phyloP scores from a whole-genome alignment of 2,888 invertebrate genomes.

The Cataglyphis cursor region DNA sequence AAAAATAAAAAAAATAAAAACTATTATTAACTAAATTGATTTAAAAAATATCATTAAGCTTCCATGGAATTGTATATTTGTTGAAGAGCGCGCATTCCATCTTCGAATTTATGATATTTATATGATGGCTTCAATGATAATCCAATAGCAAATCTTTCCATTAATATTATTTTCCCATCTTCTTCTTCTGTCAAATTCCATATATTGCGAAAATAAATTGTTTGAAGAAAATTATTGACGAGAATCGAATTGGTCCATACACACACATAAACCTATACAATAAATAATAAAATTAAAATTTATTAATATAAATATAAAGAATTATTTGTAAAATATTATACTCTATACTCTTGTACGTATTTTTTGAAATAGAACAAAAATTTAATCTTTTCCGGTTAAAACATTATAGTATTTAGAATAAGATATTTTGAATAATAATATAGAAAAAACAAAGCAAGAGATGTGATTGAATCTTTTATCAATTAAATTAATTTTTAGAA shows the following conservation, averaged over 20 bases:
- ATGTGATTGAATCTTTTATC: neutral
- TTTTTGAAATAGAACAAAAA: neutral
- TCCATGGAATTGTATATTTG: slow-evolving; percentile 60
- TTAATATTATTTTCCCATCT: slow-evolving; percentile 54
- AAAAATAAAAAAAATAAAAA: neutral
- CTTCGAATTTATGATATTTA: slow-evolving; percentile 73
- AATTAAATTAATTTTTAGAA: too few relatives aligned
- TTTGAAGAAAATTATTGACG: slow-evolving; percentile 27
- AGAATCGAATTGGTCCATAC: slow-evolving; percentile 61
- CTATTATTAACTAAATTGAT: neutral
- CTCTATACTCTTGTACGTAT: neutral
- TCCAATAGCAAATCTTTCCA: slow-evolving; percentile 50
- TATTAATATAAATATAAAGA: neutral
- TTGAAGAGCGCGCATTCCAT: slow-evolving; percentile 75
- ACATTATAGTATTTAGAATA: neutral
- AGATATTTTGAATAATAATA: neutral
- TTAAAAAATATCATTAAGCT: neutral
- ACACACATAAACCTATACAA: slow-evolving; percentile 66
- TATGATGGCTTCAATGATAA: slow-evolving; percentile 52
- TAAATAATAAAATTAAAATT: neutral
- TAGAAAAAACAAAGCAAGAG: neutral
- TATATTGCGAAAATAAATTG: slow-evolving; percentile 71
- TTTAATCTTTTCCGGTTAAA: neutral
- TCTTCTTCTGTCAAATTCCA: slow-evolving; percentile 67
- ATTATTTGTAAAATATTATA: neutral